These are phyloP conservation scores for Rhinichthys osculus DNA, from an alignment of 2,797 vertebrate species.

Conservation along the genomic window DNA sequence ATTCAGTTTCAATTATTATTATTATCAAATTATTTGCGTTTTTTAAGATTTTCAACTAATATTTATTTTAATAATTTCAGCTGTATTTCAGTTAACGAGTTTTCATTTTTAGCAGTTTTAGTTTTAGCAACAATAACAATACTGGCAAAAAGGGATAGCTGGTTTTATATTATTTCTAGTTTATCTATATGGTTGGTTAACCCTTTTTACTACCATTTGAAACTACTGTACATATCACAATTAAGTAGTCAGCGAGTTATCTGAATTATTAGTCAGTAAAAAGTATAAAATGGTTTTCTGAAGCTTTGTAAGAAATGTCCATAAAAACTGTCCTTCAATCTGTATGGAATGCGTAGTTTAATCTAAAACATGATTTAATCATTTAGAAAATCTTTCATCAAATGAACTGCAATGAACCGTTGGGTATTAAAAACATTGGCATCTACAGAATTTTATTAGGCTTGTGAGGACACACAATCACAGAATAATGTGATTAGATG, in stretches of 20 bases:
- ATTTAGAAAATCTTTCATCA: not conserved
- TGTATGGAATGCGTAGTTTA: not conserved
- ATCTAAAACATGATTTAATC: not conserved
- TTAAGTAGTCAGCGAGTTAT: not conserved
- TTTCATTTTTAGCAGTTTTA: not conserved
- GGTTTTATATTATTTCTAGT: too few relatives aligned
- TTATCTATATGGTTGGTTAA: not conserved
- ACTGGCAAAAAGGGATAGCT: not conserved
- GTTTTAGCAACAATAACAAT: not conserved
- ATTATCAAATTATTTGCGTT: not conserved
- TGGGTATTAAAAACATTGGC: not conserved
- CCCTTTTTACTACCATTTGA: not conserved
- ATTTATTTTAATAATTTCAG: not conserved
- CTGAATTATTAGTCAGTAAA: not conserved
- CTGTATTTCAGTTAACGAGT: not conserved
- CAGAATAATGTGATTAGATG: not conserved
- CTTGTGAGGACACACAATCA: not conserved
- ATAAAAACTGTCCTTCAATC: not conserved
- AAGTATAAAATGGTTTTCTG: not conserved
- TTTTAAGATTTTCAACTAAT: not conserved
- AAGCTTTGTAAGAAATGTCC: not conserved
- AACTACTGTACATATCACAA: not conserved
- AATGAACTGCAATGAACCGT: not conserved
- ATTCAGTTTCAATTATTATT: not conserved
- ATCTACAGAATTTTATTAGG: constrained; percentile 3